These are phyloP conservation scores for Dendrolimus pini DNA, from an alignment of 2,888 invertebrate genomes.

Conservation along the genomic window DNA sequence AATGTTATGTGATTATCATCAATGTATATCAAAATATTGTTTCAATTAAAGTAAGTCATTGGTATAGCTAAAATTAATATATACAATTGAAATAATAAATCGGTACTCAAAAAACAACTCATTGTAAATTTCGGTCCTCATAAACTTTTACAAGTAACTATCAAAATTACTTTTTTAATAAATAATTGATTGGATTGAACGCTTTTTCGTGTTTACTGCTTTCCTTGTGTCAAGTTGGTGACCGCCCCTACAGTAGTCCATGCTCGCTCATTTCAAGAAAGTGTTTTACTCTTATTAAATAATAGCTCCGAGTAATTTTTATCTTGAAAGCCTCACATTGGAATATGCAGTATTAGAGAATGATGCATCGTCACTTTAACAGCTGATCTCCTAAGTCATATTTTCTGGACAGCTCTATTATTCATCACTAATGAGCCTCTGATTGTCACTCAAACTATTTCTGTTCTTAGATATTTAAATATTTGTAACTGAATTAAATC, in stretches of 20 bases:
- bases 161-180: constrained; percentile 53
- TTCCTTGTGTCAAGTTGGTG: constrained; percentile 79
- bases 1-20: not conserved
- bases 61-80: constrained; percentile 27
- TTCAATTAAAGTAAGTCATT: constrained; percentile 39
- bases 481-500: no score
- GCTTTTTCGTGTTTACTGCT: constrained; percentile 79
- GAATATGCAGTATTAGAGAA: constrained; percentile 75
- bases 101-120: constrained; percentile 74
- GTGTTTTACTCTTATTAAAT: constrained; percentile 68
- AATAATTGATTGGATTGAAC: constrained; percentile 77
- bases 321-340: constrained; percentile 71
- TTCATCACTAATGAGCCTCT: constrained; percentile 68
- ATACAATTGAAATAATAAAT: constrained; percentile 42
- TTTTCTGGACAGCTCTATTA: constrained; percentile 75
- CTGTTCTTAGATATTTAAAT: constrained; percentile 1
- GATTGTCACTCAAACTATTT: constrained; percentile 64
- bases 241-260: constrained; percentile 75
- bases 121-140: constrained; percentile 53
- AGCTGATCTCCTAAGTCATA: constrained; percentile 72
- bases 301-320: constrained; percentile 69
- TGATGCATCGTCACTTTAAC: constrained; percentile 76
- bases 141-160: constrained; percentile 53
- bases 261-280: constrained; percentile 72
- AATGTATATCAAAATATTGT: not conserved